These are phyloP conservation scores for Eciton burchellii DNA, from an alignment of 1,140 invertebrate genomes.

Conservation along the genomic window DNA sequence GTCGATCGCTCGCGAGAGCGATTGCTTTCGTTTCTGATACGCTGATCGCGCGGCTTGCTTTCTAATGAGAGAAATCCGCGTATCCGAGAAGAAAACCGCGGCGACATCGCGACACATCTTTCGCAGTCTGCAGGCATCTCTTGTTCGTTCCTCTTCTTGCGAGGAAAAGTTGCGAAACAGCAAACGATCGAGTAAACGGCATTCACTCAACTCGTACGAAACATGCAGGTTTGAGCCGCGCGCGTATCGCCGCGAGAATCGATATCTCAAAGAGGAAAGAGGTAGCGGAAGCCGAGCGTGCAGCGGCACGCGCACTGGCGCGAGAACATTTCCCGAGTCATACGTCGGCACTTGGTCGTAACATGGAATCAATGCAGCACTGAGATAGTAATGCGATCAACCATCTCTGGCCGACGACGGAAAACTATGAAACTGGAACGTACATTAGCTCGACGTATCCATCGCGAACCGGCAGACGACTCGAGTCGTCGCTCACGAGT, in stretches of 20 bases:
- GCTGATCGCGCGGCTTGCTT: background rate
- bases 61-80: background rate
- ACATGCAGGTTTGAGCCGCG: background rate
- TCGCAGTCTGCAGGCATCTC: background rate
- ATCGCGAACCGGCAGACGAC: slow-evolving; percentile 11
- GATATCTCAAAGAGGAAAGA: slow-evolving; percentile 1
- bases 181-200: slow-evolving; percentile 5
- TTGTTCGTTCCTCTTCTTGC: background rate
- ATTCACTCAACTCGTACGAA: slow-evolving; percentile 11
- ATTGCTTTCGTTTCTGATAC: slow-evolving; percentile 3
- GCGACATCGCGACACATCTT: too few species aligned
- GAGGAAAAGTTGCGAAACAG: background rate
- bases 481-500: slow-evolving; percentile 3
- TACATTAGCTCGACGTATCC: slow-evolving; percentile 36
- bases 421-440: slow-evolving; percentile 36
- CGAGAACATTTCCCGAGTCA: slow-evolving; percentile 17
- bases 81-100: background rate
- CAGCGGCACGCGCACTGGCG: too few species aligned
- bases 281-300: background rate
- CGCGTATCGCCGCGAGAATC: background rate
- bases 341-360: background rate
- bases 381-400: slow-evolving; percentile 43
- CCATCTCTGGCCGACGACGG: slow-evolving; percentile 12
- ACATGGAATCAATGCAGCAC: slow-evolving; percentile 28
- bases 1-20: background rate